Conservation (phyloP, 2,888 invertebrate species). For the Tetrapedia diversipes region DNA sequence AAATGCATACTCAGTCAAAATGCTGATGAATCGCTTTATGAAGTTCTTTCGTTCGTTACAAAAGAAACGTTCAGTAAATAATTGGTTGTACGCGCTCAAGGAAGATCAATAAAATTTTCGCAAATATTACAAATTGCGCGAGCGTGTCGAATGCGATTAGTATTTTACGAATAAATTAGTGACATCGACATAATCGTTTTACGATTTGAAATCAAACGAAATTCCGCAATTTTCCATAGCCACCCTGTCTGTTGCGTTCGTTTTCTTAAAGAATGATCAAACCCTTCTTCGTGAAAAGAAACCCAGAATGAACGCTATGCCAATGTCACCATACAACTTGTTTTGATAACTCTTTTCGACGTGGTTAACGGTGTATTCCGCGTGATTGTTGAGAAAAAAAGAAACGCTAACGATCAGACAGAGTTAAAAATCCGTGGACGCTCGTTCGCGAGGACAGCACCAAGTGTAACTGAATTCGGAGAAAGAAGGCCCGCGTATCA, state of each 20-base stretch:
- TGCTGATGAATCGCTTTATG: conserved; percentile 6
- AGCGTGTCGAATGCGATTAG: background rate
- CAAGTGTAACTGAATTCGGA: conserved; percentile 50
- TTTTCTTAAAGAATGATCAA: background rate
- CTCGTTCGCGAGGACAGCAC: conserved; percentile 44
- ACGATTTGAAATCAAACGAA: background rate
- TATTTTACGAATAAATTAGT: background rate
- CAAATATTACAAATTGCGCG: background rate
- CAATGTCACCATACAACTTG: background rate
- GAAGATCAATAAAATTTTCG: conserved; percentile 15
- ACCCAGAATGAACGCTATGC: background rate
- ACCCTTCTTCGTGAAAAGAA: background rate
- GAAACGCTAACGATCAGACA: conserved; percentile 50
- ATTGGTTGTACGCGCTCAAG: conserved; percentile 2
- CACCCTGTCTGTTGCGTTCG: too few species aligned
- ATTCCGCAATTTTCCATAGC: too few species aligned
- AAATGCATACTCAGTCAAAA: conserved; percentile 41
- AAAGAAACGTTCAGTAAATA: conserved; percentile 21
- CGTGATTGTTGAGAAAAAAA: background rate
- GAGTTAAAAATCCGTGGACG: conserved; percentile 46
- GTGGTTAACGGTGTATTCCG: background rate
- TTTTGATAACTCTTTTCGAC: background rate
- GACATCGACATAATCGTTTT: background rate
- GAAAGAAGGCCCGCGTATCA: conserved; percentile 66
- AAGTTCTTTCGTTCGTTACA: conserved; percentile 20